phyloP scores from a whole-genome alignment of 2,797 vertebrate genomes.

The Alfaro cultratus region DNA sequence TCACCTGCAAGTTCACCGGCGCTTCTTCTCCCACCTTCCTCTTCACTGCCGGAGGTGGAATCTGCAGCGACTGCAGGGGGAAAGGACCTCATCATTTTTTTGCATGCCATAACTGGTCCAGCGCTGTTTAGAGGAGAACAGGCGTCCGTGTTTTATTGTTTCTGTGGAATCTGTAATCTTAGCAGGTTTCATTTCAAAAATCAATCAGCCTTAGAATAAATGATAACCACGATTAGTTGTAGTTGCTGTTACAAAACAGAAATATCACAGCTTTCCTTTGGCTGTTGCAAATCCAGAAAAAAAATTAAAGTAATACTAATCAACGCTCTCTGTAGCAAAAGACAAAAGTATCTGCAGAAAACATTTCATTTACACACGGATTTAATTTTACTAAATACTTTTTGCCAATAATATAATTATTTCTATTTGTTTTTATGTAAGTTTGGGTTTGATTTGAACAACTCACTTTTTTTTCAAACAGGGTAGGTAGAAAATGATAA shows the following conservation, averaged over 20 bases:
- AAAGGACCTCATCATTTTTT: background rate
- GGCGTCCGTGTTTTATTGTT: background rate
- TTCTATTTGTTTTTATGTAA: background rate
- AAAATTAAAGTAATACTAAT: background rate
- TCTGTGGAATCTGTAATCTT: background rate
- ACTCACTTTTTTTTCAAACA: background rate
- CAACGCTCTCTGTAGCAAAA: background rate
- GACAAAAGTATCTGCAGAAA: background rate
- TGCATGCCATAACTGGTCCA: background rate
- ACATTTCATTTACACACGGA: background rate
- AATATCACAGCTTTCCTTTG: background rate
- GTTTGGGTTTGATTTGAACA: background rate
- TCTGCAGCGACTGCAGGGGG: background rate
- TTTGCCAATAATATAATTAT: background rate
- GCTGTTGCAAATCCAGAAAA: background rate
- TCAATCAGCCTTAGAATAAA: background rate
- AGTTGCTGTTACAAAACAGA: background rate
- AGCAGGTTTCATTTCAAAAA: background rate
- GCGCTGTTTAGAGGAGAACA: background rate
- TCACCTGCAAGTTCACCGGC: background rate
- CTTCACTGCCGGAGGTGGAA: background rate
- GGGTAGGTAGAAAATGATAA: background rate
- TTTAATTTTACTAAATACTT: background rate
- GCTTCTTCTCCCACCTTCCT: background rate
- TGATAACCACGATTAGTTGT: background rate